These are phyloP conservation scores for Trichosurus vulpecula DNA, from an alignment of 2,797 vertebrate species.

Conservation along the genomic window DNA sequence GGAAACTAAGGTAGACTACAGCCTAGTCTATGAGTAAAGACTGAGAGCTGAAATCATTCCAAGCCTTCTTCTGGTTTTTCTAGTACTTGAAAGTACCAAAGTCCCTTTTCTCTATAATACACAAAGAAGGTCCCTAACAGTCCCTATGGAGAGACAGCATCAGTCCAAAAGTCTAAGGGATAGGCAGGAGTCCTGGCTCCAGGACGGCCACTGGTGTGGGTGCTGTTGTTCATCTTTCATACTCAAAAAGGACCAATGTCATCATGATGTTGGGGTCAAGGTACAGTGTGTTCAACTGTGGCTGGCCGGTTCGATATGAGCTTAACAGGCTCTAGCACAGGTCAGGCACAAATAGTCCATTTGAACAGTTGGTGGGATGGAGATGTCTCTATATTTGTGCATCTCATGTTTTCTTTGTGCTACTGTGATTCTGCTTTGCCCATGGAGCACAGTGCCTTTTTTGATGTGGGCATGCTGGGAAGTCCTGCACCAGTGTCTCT, in stretches of 20 bases:
- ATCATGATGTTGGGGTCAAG: neutral
- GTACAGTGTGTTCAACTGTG: neutral
- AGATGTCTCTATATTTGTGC: neutral
- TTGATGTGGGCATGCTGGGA: neutral
- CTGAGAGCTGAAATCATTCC: neutral
- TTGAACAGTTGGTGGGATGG: neutral
- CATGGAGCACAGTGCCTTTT: neutral
- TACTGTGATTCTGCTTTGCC: neutral
- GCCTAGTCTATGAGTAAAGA: neutral
- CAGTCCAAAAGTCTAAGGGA: neutral
- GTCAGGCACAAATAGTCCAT: neutral
- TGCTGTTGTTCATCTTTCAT: neutral
- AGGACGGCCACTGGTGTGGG: neutral
- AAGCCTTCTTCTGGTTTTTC: neutral
- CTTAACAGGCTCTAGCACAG: neutral
- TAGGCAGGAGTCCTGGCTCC: neutral
- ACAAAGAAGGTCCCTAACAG: neutral
- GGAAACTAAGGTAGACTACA: neutral
- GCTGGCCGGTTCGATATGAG: neutral
- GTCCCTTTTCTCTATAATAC: neutral
- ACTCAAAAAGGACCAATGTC: neutral
- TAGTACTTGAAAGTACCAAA: neutral
- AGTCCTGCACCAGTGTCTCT: neutral
- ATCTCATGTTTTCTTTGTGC: neutral
- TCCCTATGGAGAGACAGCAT: neutral